A percentile compares a stretch with the other conserved stretches of the same genome.
Conservation (phyloP, 2,888 invertebrate species). For the Podotricha telesiphe region DNA sequence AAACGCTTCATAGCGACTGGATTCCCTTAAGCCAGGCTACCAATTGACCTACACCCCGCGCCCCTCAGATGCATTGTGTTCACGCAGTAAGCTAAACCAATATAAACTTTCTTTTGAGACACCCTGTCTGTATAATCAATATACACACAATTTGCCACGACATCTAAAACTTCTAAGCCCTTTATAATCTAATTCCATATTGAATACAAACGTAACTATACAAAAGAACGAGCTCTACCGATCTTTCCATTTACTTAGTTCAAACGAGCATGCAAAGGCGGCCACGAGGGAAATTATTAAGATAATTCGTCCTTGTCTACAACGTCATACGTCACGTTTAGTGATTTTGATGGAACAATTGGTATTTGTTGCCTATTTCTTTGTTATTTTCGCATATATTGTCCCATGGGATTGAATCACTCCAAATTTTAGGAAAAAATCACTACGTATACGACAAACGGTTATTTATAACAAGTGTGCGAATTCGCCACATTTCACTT, state of each 20-base stretch:
- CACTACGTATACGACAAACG: neutral
- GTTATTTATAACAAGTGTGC: no score
- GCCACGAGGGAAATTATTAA: slow-evolving; percentile 64
- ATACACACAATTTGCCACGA: neutral
- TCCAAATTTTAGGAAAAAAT: neutral
- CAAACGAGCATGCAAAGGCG: slow-evolving; percentile 51
- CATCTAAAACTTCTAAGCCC: neutral
- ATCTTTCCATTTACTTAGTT: slow-evolving; percentile 26
- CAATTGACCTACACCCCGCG: no score
- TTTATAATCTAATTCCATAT: slow-evolving; percentile 4
- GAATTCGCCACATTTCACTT: no score
- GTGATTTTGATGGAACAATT: slow-evolving; percentile 40
- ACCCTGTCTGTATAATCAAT: no score
- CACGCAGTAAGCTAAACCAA: no score
- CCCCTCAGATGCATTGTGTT: no score
- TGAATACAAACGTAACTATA: neutral
- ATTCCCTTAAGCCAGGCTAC: no score
- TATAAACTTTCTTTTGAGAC: no score
- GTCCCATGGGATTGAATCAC: neutral
- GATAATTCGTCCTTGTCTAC: slow-evolving; percentile 60
- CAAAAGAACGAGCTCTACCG: slow-evolving; percentile 4
- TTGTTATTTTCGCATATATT: neutral
- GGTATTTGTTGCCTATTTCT: slow-evolving; percentile 16
- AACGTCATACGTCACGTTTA: slow-evolving; percentile 45
- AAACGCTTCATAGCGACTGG: no score